A percentile compares a stretch with the other conserved stretches of the same genome.
Evolutionary conservation across 2,797 vertebrate genomes (phyloP).

Genomic region (Alectoris magna): DNA sequence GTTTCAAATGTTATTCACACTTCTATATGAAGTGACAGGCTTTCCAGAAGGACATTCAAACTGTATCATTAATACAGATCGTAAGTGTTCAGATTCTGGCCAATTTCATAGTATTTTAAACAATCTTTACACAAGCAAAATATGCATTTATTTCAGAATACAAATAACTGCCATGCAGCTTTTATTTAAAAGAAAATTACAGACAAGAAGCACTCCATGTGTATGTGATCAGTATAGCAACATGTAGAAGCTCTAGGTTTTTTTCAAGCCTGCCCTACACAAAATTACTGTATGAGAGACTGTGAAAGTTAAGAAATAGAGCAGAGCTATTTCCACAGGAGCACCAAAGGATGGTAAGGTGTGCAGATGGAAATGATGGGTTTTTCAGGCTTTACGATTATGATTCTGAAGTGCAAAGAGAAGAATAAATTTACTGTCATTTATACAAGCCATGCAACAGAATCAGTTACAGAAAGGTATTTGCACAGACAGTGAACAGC

Average conservation of each 20-base stretch:
- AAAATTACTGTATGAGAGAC: conserved; percentile 26
- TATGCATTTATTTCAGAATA: background rate
- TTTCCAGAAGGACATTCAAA: background rate
- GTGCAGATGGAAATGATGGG: conserved; percentile 18
- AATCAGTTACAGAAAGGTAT: background rate
- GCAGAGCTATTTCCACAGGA: conserved; percentile 20
- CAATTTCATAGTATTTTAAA: conserved; percentile 6
- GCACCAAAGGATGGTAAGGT: background rate
- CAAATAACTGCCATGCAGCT: background rate
- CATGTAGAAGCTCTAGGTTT: background rate
- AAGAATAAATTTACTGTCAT: conserved; percentile 21
- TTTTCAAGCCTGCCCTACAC: background rate
- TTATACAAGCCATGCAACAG: background rate
- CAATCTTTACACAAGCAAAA: background rate
- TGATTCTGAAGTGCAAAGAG: background rate
- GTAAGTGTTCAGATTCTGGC: background rate
- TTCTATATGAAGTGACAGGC: background rate
- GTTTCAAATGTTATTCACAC: background rate
- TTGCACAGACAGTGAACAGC: background rate
- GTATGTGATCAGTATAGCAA: background rate
- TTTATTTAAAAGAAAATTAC: conserved; percentile 25
- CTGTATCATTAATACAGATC: background rate
- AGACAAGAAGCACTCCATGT: background rate
- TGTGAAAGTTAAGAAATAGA: background rate
- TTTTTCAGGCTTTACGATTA: conserved; percentile 25